Percentiles rank a stretch among this genome's conserved stretches.
These are phyloP conservation scores for Aptenodytes patagonicus DNA, from an alignment of 2,113 vertebrate species.

Conservation along the genomic window DNA sequence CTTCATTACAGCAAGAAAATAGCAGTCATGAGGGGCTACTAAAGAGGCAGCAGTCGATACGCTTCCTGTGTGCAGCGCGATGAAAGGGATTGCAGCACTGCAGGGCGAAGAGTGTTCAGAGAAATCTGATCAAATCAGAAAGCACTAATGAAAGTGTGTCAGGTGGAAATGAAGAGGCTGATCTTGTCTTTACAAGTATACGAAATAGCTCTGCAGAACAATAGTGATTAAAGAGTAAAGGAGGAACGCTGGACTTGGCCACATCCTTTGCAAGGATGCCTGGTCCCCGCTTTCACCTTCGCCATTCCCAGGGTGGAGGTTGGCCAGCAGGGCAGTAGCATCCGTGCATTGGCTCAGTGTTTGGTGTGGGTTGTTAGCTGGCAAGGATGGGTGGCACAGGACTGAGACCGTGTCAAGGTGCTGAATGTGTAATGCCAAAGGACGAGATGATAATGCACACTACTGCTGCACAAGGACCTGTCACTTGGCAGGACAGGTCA, in stretches of 20 bases:
- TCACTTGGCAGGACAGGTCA: neutral
- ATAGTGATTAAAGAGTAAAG: neutral
- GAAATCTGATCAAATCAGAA: neutral
- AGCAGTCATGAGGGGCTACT: slow-evolving; percentile 45
- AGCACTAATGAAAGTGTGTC: neutral
- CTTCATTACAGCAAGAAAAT: slow-evolving; percentile 38
- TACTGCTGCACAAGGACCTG: neutral
- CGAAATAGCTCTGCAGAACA: neutral
- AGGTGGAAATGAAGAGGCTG: slow-evolving; percentile 33
- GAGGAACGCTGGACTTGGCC: neutral
- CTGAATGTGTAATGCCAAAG: neutral
- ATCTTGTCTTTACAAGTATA: neutral
- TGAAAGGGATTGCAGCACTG: slow-evolving; percentile 7
- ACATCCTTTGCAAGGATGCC: neutral
- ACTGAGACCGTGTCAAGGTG: neutral
- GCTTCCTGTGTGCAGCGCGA: neutral
- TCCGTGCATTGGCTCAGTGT: rapidly evolving
- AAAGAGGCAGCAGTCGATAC: slow-evolving; percentile 27
- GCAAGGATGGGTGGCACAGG: neutral
- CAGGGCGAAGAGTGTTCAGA: neutral
- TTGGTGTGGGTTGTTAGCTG: neutral
- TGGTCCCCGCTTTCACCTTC: neutral
- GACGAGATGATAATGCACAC: neutral
- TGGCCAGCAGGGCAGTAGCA: neutral
- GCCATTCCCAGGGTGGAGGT: neutral